Evolutionary conservation across 2,797 vertebrate species (phyloP).

Genomic region (Nannoperca australis): DNA sequence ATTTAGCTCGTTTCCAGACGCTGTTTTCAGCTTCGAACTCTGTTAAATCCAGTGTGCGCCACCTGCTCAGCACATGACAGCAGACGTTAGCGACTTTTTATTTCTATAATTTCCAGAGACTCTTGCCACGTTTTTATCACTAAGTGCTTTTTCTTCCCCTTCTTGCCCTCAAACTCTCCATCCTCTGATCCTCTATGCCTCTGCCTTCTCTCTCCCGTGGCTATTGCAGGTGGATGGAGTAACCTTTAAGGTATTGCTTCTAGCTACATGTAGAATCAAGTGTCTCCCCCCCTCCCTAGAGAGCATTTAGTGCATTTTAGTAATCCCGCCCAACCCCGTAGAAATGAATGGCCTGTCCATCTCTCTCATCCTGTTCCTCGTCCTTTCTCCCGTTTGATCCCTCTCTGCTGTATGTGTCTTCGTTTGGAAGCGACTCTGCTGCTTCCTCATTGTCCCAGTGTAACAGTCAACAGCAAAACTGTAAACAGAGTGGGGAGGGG

Average conservation of each 20-base stretch:
- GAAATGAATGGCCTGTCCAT: conserved; percentile 15
- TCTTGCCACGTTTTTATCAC: conserved; percentile 50
- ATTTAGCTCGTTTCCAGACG: not conserved
- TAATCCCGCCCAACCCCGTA: conserved; percentile 47
- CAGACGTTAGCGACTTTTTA: not conserved
- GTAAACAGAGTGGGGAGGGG: not conserved
- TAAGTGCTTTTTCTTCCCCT: conserved; percentile 56
- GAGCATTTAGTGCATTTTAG: conserved; percentile 68
- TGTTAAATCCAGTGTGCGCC: not conserved
- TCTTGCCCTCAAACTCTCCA: conserved; percentile 64
- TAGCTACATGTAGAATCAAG: conserved; percentile 68
- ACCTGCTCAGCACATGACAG: not conserved
- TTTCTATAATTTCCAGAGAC: conserved; percentile 45
- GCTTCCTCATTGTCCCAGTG: not conserved
- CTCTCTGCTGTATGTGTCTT: conserved; percentile 17
- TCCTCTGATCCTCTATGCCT: conserved; percentile 63
- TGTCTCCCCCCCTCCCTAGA: conserved; percentile 42
- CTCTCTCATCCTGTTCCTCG: not conserved
- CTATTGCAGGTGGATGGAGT: conserved; percentile 82
- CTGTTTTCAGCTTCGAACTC: not conserved
- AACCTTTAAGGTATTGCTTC: conserved; percentile 82
- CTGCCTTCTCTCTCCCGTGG: conserved; percentile 71
- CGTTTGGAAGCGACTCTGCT: conserved; percentile 1
- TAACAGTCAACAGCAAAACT: conserved; percentile 5
- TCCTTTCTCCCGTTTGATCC: conserved; percentile 28